These are phyloP conservation scores for Clarias gariepinus DNA, from an alignment of 2,113 vertebrate species.

Conservation along the genomic window DNA sequence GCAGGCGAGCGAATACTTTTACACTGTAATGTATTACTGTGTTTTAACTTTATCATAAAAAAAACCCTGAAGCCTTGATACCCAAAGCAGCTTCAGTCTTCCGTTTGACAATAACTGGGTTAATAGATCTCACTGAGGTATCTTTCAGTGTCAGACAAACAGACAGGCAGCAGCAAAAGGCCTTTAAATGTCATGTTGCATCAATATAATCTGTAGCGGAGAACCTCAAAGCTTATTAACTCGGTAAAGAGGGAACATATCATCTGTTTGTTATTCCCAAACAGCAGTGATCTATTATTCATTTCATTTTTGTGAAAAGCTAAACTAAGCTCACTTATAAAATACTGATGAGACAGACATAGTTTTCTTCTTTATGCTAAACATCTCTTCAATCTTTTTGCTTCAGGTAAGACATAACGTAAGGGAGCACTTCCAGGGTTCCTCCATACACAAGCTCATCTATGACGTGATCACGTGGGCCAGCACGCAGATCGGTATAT, in stretches of 20 bases:
- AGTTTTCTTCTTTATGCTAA: too few species aligned
- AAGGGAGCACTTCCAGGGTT: slow-evolving; percentile 82
- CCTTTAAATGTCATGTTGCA: slow-evolving; percentile 20
- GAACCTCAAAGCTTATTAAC: neutral
- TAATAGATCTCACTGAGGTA: neutral
- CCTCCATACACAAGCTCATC: slow-evolving; percentile 77
- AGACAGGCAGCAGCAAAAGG: neutral
- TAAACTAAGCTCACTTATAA: neutral
- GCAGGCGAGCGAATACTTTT: too few species aligned
- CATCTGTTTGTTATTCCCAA: neutral
- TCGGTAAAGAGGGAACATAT: neutral
- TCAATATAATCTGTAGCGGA: slow-evolving; percentile 1
- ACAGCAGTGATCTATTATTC: neutral
- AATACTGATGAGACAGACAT: neutral
- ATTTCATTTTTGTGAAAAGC: neutral
- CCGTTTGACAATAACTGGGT: neutral
- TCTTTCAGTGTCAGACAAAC: neutral
- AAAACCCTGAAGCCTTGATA: neutral
- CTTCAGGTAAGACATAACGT: slow-evolving; percentile 88
- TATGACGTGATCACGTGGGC: slow-evolving; percentile 91
- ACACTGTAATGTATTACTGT: too few species aligned
- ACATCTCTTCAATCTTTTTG: slow-evolving; percentile 24
- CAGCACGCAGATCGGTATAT: slow-evolving; percentile 87
- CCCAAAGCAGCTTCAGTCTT: neutral
- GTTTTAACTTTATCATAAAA: neutral